phyloP scores from a whole-genome alignment of 2,113 vertebrate species.

The Candoia aspera region DNA sequence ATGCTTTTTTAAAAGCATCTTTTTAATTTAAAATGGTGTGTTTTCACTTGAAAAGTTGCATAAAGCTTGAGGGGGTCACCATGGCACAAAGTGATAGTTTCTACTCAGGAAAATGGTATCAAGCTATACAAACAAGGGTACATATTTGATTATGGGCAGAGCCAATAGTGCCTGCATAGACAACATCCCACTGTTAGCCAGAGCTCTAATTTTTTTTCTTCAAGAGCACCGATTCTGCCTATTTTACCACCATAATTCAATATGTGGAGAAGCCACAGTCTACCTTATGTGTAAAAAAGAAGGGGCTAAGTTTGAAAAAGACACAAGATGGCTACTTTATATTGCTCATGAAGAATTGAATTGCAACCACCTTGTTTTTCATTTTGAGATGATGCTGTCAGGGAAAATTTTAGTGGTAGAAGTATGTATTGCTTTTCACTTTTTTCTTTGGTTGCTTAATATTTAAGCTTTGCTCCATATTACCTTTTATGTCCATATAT shows the following conservation, averaged over 20 bases:
- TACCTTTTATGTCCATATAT: slow-evolving; percentile 77
- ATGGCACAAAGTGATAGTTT: slow-evolving; percentile 65
- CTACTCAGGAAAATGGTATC: slow-evolving; percentile 75
- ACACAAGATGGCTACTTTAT: slow-evolving; percentile 61
- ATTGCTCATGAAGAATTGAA: slow-evolving; percentile 52
- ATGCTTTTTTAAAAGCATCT: not conserved
- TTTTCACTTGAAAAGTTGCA: slow-evolving; percentile 31
- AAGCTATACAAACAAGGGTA: slow-evolving; percentile 67
- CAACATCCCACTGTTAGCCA: slow-evolving; percentile 44
- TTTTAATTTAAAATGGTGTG: not conserved
- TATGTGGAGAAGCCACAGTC: slow-evolving; percentile 60
- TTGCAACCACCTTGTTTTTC: slow-evolving; percentile 68
- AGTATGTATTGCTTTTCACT: slow-evolving; percentile 76
- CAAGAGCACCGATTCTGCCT: slow-evolving; percentile 51
- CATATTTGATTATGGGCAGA: slow-evolving; percentile 48
- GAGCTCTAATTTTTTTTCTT: slow-evolving; percentile 48
- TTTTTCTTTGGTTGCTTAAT: slow-evolving; percentile 85
- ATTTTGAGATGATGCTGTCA: slow-evolving; percentile 73
- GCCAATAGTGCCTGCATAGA: slow-evolving; percentile 60
- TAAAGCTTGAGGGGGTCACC: slow-evolving; percentile 37
- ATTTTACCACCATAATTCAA: slow-evolving; percentile 34
- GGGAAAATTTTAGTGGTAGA: slow-evolving; percentile 75
- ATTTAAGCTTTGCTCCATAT: slow-evolving; percentile 83
- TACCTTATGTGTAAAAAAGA: slow-evolving; percentile 61
- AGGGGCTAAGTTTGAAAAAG: slow-evolving; percentile 58